Evolutionary conservation across 2,797 vertebrate genomes (phyloP), one percentile per base, ranked within the genome.

Genomic region (Melanotaenia boesemani): DNA sequence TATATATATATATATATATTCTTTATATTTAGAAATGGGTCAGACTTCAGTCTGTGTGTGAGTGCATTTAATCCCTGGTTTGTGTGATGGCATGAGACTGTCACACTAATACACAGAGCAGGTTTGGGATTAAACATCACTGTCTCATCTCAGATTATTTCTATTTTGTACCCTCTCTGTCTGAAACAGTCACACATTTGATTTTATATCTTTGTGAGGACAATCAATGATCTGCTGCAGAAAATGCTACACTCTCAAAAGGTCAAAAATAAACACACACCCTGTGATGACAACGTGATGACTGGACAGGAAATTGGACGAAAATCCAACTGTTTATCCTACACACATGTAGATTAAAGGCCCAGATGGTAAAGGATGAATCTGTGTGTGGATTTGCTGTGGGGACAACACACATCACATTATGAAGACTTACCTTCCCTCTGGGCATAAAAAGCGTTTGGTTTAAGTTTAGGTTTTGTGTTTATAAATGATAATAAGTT

Each of bases 101-200:
- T 79, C 62, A 77, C 67, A 80, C 65, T 76, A 60, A 79, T 57
- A 59, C 60, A 78, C 34, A 39, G 64, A 39, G 55, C 46, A 62
- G 55, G 39, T 15, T 62, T 66, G 74, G 82, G 89, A 89, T 90
- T 90, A 89, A 86, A 90, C 86, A 79, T 71, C 82, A 70, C 37
- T 5, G 75, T 84, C 82, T 89, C 83, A 70, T 88, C 83, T 72
- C 73, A 83, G 88, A 92, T 90, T 88, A 91, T 30, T 12, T 22
- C 24, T 12, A 16, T 18, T 13, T n/a, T 11, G 12, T 9, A 9
- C 57, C 46, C 8, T 54, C 15, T 30, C 72, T 59, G 56, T 66
- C 18, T 39, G 24, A 63, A 26, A 70, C 66, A 36, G 34, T 76
- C 52, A 73, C 63, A 62, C 67, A 37, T 39, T 26, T 66, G 30